Conservation (phyloP, 2,113 vertebrate genomes). For the Camelus dromedarius region DNA sequence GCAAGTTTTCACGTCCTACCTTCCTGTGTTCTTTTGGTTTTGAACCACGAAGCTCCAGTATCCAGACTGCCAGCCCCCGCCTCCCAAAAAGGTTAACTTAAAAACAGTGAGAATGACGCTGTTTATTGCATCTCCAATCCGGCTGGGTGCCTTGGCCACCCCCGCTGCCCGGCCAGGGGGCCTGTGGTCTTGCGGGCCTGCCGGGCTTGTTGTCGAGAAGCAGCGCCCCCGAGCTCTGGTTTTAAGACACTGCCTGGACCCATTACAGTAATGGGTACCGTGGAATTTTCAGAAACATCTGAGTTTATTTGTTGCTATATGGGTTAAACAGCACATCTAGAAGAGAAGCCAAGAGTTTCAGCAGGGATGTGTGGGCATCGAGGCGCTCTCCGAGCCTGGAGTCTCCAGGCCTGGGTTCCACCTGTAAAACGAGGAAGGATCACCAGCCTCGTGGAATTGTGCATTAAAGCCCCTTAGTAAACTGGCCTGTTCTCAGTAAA, state of each 20-base stretch:
- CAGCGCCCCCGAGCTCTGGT: background rate
- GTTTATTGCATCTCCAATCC: background rate
- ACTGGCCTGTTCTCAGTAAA: background rate
- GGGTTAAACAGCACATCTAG: background rate
- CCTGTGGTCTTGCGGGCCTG: background rate
- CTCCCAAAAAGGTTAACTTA: background rate
- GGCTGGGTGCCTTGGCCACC: background rate
- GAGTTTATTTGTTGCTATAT: background rate
- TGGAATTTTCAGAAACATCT: background rate
- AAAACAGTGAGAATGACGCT: background rate
- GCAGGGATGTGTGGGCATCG: background rate
- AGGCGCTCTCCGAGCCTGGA: background rate
- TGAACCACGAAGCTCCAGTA: background rate
- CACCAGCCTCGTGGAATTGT: fast-evolving
- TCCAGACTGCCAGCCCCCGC: background rate
- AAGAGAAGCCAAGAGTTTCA: background rate
- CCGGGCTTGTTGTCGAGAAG: fast-evolving
- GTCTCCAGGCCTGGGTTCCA: background rate
- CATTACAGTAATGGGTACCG: background rate
- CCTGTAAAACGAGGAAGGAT: too few species aligned
- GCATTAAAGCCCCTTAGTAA: background rate
- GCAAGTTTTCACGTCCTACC: fast-evolving
- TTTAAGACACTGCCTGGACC: background rate
- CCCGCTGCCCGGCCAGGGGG: background rate
- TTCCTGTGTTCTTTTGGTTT: background rate